Percentiles rank a stretch among this genome's conserved stretches.
phyloP scores from a whole-genome alignment of 1,140 invertebrate genomes.

The Drosophila pallidifrons region DNA sequence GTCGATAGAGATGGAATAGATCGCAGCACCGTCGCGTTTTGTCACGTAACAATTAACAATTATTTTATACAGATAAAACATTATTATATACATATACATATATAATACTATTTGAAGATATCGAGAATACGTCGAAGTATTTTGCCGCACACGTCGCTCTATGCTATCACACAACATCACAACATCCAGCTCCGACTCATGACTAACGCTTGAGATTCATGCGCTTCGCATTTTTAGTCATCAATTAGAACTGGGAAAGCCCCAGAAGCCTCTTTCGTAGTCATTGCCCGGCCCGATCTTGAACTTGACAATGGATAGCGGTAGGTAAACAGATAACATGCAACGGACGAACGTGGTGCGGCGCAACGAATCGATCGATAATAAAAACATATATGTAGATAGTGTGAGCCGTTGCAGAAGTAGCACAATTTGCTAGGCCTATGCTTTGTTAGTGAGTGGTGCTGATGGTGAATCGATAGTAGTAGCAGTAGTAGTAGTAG shows the following conservation, averaged over 20 bases:
- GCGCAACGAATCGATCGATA: constrained; percentile 39
- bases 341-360: constrained; percentile 23
- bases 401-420: constrained; percentile 58
- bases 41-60: constrained; percentile 65
- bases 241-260: constrained; percentile 30
- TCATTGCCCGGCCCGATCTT: constrained; percentile 21
- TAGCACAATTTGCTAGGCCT: constrained; percentile 27
- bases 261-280: constrained; percentile 2
- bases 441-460: constrained; percentile 69
- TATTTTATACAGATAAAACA: constrained; percentile 67
- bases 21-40: constrained; percentile 20
- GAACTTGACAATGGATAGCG: constrained; percentile 17
- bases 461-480: constrained; percentile 60
- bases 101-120: constrained; percentile 61
- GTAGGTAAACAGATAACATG: not conserved
- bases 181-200: constrained; percentile 20
- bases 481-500: constrained; percentile 45
- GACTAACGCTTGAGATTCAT: constrained; percentile 29
- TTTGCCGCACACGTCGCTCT: constrained; percentile 19
- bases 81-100: constrained; percentile 55
- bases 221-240: constrained; percentile 20
- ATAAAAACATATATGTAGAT: constrained; percentile 18
- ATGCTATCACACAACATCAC: constrained; percentile 1
- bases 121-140: constrained; percentile 58
- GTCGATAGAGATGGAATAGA: constrained; percentile 1